Conservation (phyloP, 2,113 vertebrate genomes). For the Tringa solitaria region DNA sequence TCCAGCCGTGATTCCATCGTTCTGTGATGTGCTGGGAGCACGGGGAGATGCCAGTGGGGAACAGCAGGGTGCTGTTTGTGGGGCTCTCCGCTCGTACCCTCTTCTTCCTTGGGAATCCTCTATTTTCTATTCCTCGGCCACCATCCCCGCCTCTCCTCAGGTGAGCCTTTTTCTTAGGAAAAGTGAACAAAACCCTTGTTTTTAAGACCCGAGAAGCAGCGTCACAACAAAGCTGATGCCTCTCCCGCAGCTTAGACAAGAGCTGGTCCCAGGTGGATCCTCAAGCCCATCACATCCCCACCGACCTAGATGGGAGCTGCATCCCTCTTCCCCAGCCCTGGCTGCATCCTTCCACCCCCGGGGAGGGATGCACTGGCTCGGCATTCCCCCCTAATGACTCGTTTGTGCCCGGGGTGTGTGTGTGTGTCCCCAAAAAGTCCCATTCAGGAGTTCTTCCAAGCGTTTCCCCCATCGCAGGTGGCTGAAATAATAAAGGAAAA, state of each 20-base stretch:
- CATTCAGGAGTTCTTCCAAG: rapidly evolving
- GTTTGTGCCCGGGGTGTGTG: background rate
- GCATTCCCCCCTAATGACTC: no score
- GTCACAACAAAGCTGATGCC: background rate
- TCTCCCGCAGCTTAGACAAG: background rate
- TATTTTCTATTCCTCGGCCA: rapidly evolving
- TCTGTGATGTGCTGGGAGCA: background rate
- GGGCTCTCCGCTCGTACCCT: rapidly evolving
- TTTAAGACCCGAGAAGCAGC: background rate
- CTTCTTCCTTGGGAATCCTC: background rate
- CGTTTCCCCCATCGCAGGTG: background rate
- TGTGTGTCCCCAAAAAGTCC: rapidly evolving
- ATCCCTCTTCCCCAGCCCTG: background rate
- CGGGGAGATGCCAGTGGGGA: background rate
- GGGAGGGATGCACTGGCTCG: background rate
- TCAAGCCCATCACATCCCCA: background rate
- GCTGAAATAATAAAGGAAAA: background rate
- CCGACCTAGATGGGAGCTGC: background rate
- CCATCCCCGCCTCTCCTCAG: background rate
- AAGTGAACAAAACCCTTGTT: rapidly evolving
- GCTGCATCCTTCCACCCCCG: background rate
- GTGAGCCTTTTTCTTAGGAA: background rate
- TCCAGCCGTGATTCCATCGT: background rate
- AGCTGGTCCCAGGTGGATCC: background rate
- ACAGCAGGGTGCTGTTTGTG: background rate